Base-by-base conservation (phyloP, 2,888 invertebrate species). In the Chloroclysta siterata region DNA sequence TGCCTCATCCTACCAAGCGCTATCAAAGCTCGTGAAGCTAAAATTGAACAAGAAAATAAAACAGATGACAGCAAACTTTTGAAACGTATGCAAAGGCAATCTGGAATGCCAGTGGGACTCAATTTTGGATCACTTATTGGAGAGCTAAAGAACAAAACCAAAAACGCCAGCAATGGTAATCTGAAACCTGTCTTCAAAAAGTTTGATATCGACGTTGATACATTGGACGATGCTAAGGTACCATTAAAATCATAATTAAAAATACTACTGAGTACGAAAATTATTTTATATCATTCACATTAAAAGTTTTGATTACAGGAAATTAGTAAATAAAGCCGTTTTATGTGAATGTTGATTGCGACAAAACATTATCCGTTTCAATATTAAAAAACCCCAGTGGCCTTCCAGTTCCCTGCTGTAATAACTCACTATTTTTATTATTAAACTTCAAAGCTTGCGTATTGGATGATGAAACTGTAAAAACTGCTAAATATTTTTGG, bases 81-180 rank as follows among this genome's bases (percentile, higher is more conserved):
- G 5, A 85, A 83, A 71, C 85, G 87, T 29, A 74, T 90, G 53
- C 86, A 89, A 63, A 90, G 84, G 66, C 90, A 88, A 63, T 75
- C 88, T 10, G 90, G 85, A 1, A 74, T 88, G 62, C 90, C 89
- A 15, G 70, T 76, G 7, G 88, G 88, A 33, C 75, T 92, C 10
- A 90, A 90, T 71, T 93, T 92, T 63, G 91, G 92, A 56, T 92
- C 91, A 33, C 87, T 93, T 17, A 92, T 93, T 59, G 93, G 93
- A 44, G 93, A 93, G 71, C 74, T 93, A 65, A 92, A 88, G 72
- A 85, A 80, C 65, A 92, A 89, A 80, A 92, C 93, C 0, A 85
- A 81, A 64, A 89, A 89, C 66, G 78, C 80, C 7, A 79, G 77
- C 63, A 87, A 84, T 62, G 88, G 87, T 10, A 85, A 84, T 51